Conservation (phyloP, 2,113 vertebrate genomes). For the Sinocyclocheilus anshuiensis region DNA sequence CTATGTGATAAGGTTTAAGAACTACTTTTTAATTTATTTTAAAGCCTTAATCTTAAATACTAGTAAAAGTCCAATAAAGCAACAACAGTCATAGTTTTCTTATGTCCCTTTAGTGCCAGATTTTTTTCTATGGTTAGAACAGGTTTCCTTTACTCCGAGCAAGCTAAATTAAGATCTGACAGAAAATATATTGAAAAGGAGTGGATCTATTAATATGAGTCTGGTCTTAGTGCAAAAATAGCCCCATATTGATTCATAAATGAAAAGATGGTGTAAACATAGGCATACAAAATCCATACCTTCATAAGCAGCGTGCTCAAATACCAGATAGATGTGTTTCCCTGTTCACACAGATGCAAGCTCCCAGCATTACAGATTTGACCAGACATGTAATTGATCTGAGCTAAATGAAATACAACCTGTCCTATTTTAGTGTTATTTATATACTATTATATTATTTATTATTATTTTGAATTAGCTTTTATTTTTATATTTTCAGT, state of each 20-base stretch:
- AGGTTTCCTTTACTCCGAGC: background rate
- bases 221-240: constrained; percentile 21
- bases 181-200: background rate
- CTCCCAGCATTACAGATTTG: background rate
- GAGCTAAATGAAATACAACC: too few relatives aligned
- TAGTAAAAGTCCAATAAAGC: background rate
- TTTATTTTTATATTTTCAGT: too few relatives aligned
- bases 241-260: constrained; percentile 40
- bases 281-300: constrained; percentile 8
- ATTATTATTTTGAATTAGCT: too few relatives aligned
- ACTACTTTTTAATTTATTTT: too few relatives aligned
- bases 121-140: background rate
- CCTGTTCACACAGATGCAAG: background rate
- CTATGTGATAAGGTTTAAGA: background rate
- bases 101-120: background rate
- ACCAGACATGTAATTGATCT: too few relatives aligned
- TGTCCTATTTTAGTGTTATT: too few relatives aligned
- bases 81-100: background rate
- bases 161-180: background rate
- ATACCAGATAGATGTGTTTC: background rate
- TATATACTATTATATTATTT: too few relatives aligned
- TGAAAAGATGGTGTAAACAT: constrained; percentile 25
- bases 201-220: background rate
- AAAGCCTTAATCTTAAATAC: background rate
- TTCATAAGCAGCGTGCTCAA: background rate